These are phyloP conservation scores for Odocoileus hemionus DNA, from an alignment of 2,113 vertebrate genomes.

Conservation along the genomic window DNA sequence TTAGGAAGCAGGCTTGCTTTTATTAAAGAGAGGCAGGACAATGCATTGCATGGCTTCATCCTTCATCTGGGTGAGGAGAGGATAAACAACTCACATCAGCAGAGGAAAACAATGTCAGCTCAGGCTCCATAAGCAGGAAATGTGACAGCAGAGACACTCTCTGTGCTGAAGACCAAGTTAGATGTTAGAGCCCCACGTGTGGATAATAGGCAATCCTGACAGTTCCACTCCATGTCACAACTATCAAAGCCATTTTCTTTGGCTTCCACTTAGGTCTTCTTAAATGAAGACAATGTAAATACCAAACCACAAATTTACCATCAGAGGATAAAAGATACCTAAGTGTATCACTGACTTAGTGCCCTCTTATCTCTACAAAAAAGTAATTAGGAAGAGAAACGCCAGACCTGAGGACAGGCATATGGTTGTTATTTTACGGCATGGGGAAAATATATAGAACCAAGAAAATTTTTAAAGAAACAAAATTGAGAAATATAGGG, in stretches of 20 bases:
- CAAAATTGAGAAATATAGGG: not conserved
- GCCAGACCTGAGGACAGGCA: not conserved
- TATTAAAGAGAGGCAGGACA: not conserved
- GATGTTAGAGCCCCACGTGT: not conserved
- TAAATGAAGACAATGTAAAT: conserved; percentile 39
- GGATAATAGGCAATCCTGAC: not conserved
- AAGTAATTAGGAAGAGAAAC: conserved; percentile 23
- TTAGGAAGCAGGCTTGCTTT: conserved; percentile 29
- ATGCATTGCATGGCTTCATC: not conserved
- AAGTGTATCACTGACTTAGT: not conserved
- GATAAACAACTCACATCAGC: not conserved
- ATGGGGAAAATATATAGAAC: not conserved
- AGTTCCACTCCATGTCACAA: not conserved
- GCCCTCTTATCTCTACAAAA: not conserved
- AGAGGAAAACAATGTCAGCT: not conserved
- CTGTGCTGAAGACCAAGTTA: not conserved
- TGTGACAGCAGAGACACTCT: not conserved
- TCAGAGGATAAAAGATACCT: not conserved
- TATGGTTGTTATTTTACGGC: not conserved
- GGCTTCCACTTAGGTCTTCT: conserved; percentile 2
- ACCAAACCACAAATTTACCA: not conserved
- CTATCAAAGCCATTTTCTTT: not conserved
- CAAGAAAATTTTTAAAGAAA: conserved; percentile 20
- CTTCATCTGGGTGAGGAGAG: not conserved
- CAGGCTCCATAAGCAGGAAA: not conserved